These are phyloP conservation scores for Tortricodes alternella DNA, from an alignment of 2,888 invertebrate genomes.

Conservation along the genomic window DNA sequence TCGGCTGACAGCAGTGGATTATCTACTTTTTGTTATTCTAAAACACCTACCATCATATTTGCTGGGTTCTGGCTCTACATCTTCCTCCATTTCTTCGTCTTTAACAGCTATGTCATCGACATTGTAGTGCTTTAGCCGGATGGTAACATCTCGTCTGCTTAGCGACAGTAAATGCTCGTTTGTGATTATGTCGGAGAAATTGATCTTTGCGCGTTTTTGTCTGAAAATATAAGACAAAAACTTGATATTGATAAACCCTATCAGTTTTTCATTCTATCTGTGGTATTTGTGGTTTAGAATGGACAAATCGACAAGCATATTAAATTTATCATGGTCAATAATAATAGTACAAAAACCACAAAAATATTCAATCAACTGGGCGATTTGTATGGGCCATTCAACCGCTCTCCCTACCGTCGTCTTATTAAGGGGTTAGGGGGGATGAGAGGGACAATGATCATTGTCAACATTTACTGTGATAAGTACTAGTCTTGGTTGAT, in stretches of 20 bases:
- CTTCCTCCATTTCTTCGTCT: conserved; percentile 50
- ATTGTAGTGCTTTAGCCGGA: conserved; percentile 64
- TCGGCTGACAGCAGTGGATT: too few relatives aligned
- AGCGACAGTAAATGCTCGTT: conserved; percentile 62
- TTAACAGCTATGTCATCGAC: conserved; percentile 42
- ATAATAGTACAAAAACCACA: not conserved
- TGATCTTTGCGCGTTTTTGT: conserved; percentile 67
- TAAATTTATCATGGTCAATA: not conserved
- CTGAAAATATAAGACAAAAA: conserved; percentile 49
- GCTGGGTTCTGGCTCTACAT: conserved; percentile 52
- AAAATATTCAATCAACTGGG: not conserved
- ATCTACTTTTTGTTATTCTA: too few relatives aligned
- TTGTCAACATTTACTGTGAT: too few relatives aligned
- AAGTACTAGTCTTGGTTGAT: too few relatives aligned
- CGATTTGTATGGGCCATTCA: too few relatives aligned
- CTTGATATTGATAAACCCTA: not conserved
- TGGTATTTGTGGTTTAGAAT: not conserved
- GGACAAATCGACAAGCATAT: not conserved
- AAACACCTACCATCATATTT: conserved; percentile 70
- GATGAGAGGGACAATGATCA: too few relatives aligned
- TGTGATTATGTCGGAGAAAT: conserved; percentile 66
- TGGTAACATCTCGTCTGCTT: conserved; percentile 59
- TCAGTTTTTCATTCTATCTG: not conserved
- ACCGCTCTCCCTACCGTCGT: too few relatives aligned
- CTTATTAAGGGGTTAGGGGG: too few relatives aligned